Percentiles rank a stretch among this genome's conserved stretches.
phyloP scores from a whole-genome alignment of 2,797 vertebrate genomes.

The Acestrorhynchus altus region DNA sequence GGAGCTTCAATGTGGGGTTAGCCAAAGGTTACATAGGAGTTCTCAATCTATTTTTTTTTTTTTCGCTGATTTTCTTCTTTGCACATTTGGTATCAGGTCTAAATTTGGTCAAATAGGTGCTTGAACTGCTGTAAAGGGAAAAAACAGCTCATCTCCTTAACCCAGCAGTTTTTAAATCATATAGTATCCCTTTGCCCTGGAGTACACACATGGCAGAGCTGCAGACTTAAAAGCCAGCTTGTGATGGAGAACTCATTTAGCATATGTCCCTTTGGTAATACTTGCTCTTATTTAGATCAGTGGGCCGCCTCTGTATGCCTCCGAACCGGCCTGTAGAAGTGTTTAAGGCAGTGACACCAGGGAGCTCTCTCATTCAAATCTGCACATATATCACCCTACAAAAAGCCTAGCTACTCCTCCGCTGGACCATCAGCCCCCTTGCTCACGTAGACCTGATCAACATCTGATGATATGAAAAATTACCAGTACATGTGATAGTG shows the following conservation, averaged over 20 bases:
- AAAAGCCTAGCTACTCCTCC: conserved; percentile 32
- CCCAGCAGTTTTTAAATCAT: neutral
- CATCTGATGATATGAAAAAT: too few relatives aligned
- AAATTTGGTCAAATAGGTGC: neutral
- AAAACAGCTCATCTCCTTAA: neutral
- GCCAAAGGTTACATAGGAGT: conserved; percentile 13
- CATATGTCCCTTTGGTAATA: conserved; percentile 22
- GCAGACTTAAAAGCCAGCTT: conserved; percentile 10
- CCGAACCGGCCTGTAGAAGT: conserved; percentile 46
- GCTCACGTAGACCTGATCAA: conserved; percentile 9
- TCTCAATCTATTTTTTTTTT: neutral
- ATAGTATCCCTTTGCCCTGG: neutral
- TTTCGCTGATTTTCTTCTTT: neutral
- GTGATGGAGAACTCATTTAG: conserved; percentile 46
- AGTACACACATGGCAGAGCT: neutral
- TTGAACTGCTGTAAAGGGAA: neutral
- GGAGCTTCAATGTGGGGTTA: neutral
- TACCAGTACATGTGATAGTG: too few relatives aligned
- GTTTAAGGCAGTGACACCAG: conserved; percentile 34
- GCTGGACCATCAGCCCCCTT: conserved; percentile 5
- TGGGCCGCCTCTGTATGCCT: conserved; percentile 13
- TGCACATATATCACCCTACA: conserved; percentile 49
- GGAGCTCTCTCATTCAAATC: conserved; percentile 32
- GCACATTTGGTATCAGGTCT: neutral
- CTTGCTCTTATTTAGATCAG: conserved; percentile 19